Evolutionary conservation across 2,888 invertebrate species (phyloP).

Genomic region (Anodontia alba): DNA sequence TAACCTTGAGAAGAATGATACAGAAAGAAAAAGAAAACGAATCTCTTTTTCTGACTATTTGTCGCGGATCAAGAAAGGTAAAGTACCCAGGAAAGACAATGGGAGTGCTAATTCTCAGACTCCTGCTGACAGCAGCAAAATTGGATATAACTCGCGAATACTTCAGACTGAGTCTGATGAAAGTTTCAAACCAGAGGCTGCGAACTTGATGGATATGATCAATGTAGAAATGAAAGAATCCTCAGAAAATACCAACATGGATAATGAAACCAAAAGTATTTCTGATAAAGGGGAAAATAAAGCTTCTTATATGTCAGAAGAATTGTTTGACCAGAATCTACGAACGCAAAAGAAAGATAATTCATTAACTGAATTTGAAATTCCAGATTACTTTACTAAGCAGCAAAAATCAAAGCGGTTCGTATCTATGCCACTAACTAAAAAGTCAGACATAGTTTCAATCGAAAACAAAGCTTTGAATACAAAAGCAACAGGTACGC

Average conservation of each 20-base stretch:
- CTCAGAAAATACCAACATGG: too few relatives aligned
- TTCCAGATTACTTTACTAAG: not conserved
- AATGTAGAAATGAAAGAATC: too few relatives aligned
- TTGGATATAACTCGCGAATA: too few relatives aligned
- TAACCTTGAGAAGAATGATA: not conserved
- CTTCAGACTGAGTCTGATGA: too few relatives aligned
- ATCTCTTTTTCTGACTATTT: conserved; percentile 1
- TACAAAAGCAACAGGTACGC: not conserved
- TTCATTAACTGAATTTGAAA: not conserved
- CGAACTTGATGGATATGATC: too few relatives aligned
- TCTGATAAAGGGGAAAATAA: too few relatives aligned
- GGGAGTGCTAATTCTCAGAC: too few relatives aligned
- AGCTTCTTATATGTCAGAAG: too few relatives aligned
- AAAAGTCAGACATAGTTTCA: not conserved
- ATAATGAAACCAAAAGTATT: too few relatives aligned
- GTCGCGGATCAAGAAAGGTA: not conserved
- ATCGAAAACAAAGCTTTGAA: not conserved
- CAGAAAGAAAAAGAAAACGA: not conserved
- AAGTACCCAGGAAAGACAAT: not conserved
- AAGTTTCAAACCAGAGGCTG: too few relatives aligned
- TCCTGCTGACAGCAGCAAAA: too few relatives aligned
- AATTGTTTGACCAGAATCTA: too few relatives aligned
- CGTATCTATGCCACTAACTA: conserved; percentile 1
- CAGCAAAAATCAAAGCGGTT: not conserved
- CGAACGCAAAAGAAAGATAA: not conserved